Evolutionary conservation across 2,888 invertebrate genomes (phyloP).

Genomic region (Cerastoderma edule): DNA sequence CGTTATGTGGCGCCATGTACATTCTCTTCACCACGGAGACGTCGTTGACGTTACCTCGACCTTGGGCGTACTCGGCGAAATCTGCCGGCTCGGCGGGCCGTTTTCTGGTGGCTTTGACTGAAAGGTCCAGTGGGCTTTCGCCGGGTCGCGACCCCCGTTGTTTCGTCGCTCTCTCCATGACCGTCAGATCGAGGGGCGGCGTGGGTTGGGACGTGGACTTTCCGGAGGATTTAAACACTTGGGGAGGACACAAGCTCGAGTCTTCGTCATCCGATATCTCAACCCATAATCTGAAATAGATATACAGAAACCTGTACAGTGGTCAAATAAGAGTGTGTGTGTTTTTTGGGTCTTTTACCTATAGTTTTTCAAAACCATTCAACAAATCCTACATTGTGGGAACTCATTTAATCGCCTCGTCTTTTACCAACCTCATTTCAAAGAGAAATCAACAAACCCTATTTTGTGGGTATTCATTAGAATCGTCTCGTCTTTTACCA

Average conservation of each 20-base stretch:
- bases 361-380: no score
- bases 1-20: slow-evolving; percentile 34
- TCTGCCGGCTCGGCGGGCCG: slow-evolving; percentile 67
- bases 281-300: slow-evolving; percentile 50
- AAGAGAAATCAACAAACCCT: no score
- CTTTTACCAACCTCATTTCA: no score
- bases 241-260: slow-evolving; percentile 27
- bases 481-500: no score
- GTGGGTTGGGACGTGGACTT: slow-evolving; percentile 36
- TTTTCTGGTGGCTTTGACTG: slow-evolving; percentile 71
- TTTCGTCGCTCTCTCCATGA: slow-evolving; percentile 30
- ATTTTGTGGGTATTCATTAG: no score
- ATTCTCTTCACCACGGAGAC: slow-evolving; percentile 38
- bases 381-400: no score
- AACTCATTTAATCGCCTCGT: no score
- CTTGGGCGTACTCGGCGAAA: slow-evolving; percentile 25
- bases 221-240: slow-evolving; percentile 27
- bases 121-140: slow-evolving; percentile 72
- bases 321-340: no score
- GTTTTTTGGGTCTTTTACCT: no score
- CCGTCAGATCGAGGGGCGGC: slow-evolving; percentile 65
- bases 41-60: slow-evolving; percentile 26
- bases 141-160: slow-evolving; percentile 53
- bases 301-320: no score
- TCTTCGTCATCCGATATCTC: slow-evolving; percentile 51